A percentile compares a stretch with the other conserved stretches of the same genome.
Conservation (phyloP, 2,888 invertebrate species). For the Lepidochrysops patricia region DNA sequence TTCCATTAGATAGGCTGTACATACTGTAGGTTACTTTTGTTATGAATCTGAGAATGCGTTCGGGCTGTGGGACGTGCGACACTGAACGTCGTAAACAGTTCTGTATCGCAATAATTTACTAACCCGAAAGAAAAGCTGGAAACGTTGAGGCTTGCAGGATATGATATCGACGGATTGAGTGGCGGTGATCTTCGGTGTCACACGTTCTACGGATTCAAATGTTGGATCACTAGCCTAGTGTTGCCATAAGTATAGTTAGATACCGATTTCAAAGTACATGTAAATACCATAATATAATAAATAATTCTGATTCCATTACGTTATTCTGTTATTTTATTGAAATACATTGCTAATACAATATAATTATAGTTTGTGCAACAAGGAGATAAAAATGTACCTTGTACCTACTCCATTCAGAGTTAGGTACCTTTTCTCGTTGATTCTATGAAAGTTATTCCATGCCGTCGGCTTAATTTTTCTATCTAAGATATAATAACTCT, state of each 20-base stretch:
- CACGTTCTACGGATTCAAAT: conserved; percentile 10
- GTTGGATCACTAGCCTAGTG: conserved; percentile 23
- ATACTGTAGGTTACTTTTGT: conserved; percentile 14
- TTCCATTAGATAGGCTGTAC: conserved; percentile 21
- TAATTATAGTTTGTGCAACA: background rate
- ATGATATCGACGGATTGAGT: background rate
- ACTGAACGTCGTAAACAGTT: background rate
- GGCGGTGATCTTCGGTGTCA: background rate
- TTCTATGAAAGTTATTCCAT: too few relatives aligned
- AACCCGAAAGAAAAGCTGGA: background rate
- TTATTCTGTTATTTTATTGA: conserved; percentile 27
- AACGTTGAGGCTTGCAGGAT: background rate
- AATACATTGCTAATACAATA: too few relatives aligned
- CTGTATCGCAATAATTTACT: background rate
- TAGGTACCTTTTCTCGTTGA: too few relatives aligned
- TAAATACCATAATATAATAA: conserved; percentile 53
- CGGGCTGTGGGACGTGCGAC: background rate
- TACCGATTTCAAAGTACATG: conserved; percentile 35
- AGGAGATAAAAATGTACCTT: too few relatives aligned
- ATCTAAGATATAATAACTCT: too few relatives aligned
- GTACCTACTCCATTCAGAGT: too few relatives aligned
- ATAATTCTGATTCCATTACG: conserved; percentile 51
- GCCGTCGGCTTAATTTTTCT: too few relatives aligned
- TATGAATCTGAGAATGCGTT: background rate
- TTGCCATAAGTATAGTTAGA: conserved; percentile 45